These are phyloP conservation scores for Rhadina sibilatrix DNA, from an alignment of 2,113 vertebrate genomes.

Conservation along the genomic window DNA sequence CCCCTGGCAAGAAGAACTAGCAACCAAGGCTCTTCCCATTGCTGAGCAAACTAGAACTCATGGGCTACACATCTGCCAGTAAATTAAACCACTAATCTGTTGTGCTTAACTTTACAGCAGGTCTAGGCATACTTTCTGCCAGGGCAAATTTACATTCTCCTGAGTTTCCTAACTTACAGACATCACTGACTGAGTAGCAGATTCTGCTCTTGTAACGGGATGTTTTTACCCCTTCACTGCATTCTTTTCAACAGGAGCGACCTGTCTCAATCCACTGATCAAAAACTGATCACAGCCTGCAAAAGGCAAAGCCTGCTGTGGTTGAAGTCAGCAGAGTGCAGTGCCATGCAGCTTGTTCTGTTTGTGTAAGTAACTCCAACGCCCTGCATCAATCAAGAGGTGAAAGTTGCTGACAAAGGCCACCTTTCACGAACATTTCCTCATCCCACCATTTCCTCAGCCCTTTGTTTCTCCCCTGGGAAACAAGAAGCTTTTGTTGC, in stretches of 20 bases:
- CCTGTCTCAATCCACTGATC: not conserved
- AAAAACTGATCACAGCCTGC: not conserved
- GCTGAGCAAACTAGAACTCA: conserved; percentile 1
- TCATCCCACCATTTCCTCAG: not conserved
- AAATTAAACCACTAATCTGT: conserved; percentile 4
- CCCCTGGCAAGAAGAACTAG: not conserved
- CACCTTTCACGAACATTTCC: not conserved
- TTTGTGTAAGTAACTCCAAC: conserved; percentile 14
- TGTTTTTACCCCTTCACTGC: not conserved
- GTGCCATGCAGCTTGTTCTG: not conserved
- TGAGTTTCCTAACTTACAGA: not conserved
- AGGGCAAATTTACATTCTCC: not conserved
- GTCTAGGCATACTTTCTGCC: not conserved
- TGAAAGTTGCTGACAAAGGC: conserved; percentile 11
- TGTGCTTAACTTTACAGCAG: conserved; percentile 6
- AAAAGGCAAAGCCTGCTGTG: not conserved
- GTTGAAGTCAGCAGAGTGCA: not conserved
- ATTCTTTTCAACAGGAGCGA: not conserved
- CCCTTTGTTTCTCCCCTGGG: not conserved
- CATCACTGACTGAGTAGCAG: not conserved
- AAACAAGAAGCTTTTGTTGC: not conserved
- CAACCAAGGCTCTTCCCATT: conserved; percentile 16
- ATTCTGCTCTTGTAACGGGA: not conserved
- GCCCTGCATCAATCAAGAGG: conserved; percentile 23
- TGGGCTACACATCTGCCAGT: not conserved